Conservation (phyloP, 2,797 vertebrate species). For the Micrastur ruficollis region DNA sequence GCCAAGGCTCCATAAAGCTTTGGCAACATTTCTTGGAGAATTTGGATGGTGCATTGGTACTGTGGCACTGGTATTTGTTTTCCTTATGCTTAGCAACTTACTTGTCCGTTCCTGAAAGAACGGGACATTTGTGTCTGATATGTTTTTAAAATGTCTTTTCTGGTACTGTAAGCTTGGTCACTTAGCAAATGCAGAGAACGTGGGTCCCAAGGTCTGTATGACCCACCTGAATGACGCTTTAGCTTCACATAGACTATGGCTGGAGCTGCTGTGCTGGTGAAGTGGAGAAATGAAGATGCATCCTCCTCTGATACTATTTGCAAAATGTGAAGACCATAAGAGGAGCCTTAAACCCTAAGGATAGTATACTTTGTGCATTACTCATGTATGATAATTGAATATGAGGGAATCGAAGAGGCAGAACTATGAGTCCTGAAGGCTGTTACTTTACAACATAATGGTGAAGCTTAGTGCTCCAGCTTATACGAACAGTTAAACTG, state of each 20-base stretch:
- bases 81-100: background rate
- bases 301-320: background rate
- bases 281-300: background rate
- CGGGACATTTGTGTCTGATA: background rate
- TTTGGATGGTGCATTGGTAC: background rate
- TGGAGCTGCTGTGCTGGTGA: background rate
- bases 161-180: background rate
- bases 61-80: background rate
- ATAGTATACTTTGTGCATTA: background rate
- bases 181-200: background rate
- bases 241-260: accelerated
- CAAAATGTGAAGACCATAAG: background rate
- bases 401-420: background rate
- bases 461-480: background rate
- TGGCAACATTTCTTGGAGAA: background rate
- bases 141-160: background rate
- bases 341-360: background rate
- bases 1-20: background rate
- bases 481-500: background rate
- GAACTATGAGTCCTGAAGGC: background rate
- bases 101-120: background rate
- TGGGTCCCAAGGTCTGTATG: background rate
- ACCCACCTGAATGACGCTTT: background rate
- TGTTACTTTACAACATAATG: background rate
- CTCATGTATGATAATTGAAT: background rate